phyloP scores from a whole-genome alignment of 1,140 invertebrate genomes.

The Drosophila ficusphila region DNA sequence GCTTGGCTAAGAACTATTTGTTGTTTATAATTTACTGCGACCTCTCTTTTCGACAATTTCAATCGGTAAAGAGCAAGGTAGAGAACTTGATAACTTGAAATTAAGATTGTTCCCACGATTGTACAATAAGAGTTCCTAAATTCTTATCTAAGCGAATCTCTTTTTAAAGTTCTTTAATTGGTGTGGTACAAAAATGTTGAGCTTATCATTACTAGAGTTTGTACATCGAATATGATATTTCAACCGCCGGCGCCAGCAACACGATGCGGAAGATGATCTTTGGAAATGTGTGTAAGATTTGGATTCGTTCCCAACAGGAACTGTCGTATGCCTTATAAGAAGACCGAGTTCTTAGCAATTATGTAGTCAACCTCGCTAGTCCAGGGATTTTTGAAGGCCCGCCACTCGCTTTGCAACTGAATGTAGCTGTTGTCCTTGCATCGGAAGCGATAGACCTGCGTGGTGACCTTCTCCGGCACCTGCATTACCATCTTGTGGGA shows the following conservation, averaged over 20 bases:
- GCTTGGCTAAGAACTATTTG: conserved; percentile 43
- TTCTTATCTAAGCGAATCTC: neutral
- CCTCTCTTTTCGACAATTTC: neutral
- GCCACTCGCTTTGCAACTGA: conserved; percentile 92
- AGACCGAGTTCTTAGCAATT: conserved; percentile 92
- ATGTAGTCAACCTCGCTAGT: conserved; percentile 96
- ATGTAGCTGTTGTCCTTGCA: conserved; percentile 91
- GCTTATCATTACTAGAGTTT: conserved; percentile 20
- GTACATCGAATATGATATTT: conserved; percentile 15
- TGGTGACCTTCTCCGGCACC: conserved; percentile 87
- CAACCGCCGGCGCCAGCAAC: neutral
- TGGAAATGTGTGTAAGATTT: conserved; percentile 4
- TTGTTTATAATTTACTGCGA: conserved; percentile 25
- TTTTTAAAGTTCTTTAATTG: conserved; percentile 15
- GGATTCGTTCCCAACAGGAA: neutral
- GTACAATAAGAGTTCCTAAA: neutral
- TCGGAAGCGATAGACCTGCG: conserved; percentile 91
- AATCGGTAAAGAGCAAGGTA: neutral
- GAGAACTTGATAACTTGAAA: neutral
- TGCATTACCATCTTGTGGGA: conserved; percentile 93
- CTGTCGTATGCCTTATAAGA: conserved; percentile 85
- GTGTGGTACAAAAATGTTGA: conserved; percentile 18
- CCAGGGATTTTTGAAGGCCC: conserved; percentile 95
- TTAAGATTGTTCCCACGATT: conserved; percentile 9
- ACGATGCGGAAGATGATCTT: conserved; percentile 11